Percentiles rank a stretch among this genome's conserved stretches.
Conservation (phyloP, 2,797 vertebrate genomes). For the Malacoctenus gilli region DNA sequence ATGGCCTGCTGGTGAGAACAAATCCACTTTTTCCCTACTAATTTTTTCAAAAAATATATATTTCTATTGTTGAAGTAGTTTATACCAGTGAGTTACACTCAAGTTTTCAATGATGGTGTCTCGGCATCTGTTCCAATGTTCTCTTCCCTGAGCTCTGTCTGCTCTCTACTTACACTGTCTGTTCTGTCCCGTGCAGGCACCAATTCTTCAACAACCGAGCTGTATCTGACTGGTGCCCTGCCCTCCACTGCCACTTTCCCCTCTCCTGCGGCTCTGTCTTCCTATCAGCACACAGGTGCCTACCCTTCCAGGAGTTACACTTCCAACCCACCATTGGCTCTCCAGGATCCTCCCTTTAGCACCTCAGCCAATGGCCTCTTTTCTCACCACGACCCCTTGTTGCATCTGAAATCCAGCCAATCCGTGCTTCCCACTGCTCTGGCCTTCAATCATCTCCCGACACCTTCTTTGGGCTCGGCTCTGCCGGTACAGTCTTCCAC, state of each 20-base stretch:
- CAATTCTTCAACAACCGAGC: slow-evolving; percentile 92
- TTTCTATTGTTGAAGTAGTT: no score
- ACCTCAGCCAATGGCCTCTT: slow-evolving; percentile 92
- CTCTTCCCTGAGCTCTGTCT: background rate
- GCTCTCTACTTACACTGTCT: background rate
- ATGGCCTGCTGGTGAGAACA: slow-evolving; percentile 89
- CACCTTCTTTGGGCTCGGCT: slow-evolving; percentile 85
- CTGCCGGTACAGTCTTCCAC: slow-evolving; percentile 97
- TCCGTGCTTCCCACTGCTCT: slow-evolving; percentile 88
- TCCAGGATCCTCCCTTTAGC: slow-evolving; percentile 92
- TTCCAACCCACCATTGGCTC: slow-evolving; percentile 88
- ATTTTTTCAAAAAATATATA: background rate
- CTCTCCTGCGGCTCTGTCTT: slow-evolving; percentile 87
- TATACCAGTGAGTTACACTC: no score
- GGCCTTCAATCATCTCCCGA: slow-evolving; percentile 91
- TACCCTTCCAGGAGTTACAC: slow-evolving; percentile 92
- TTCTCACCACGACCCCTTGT: slow-evolving; percentile 88
- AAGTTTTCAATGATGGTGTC: no score
- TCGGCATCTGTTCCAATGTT: no score
- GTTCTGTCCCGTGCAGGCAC: slow-evolving; percentile 79
- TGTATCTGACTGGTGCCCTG: slow-evolving; percentile 94
- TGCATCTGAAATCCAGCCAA: slow-evolving; percentile 93
- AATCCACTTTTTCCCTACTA: slow-evolving; percentile 1
- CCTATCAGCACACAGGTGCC: slow-evolving; percentile 92
- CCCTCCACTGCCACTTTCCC: slow-evolving; percentile 94